Conservation (phyloP, 2,797 vertebrate species). For the Antrozous pallidus region DNA sequence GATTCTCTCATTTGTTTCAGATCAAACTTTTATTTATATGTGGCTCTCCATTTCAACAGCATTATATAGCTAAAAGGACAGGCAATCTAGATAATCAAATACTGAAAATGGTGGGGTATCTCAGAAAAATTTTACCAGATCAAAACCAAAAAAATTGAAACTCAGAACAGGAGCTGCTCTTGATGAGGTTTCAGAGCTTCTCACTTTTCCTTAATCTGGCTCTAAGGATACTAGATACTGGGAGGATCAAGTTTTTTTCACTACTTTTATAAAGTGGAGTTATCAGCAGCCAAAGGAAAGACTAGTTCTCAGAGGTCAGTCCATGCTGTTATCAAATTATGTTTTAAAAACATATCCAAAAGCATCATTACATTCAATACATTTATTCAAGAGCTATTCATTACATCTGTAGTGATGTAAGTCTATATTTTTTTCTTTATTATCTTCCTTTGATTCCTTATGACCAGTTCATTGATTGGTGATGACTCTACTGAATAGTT, state of each 20-base stretch:
- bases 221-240: neutral
- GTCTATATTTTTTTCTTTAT: neutral
- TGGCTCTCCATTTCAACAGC: neutral
- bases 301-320: neutral
- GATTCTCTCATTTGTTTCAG: neutral
- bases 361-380: neutral
- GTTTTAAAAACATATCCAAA: neutral
- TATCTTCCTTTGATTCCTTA: neutral
- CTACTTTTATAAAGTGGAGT: neutral
- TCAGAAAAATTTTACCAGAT: neutral
- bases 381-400: neutral
- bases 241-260: neutral
- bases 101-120: neutral
- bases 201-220: neutral
- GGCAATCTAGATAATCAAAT: neutral
- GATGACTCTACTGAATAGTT: neutral
- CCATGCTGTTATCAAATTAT: neutral
- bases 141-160: conserved; percentile 18
- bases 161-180: neutral
- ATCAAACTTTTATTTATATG: neutral
- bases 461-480: neutral
- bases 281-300: neutral
- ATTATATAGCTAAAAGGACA: neutral
- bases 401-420: neutral
- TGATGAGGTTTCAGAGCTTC: neutral